Evolutionary conservation across 2,797 vertebrate genomes (phyloP).

Genomic region (Ibycter americanus): DNA sequence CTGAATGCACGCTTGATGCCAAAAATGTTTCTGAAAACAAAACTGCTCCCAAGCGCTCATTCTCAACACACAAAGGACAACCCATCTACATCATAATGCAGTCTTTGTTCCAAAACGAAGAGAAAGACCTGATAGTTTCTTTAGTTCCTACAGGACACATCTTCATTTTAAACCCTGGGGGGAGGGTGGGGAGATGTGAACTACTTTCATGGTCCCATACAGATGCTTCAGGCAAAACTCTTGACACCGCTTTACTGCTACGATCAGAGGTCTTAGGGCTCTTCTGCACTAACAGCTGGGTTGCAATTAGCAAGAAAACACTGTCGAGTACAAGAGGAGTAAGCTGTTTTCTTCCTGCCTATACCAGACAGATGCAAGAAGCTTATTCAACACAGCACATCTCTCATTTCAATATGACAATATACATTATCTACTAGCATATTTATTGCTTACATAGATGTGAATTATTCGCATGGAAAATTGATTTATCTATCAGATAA

Average conservation of each 20-base stretch:
- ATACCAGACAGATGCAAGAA: neutral
- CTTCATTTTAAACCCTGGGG: neutral
- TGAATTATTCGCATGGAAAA: constrained; percentile 74
- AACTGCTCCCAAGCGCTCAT: neutral
- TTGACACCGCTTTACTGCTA: neutral
- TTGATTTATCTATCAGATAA: constrained; percentile 83
- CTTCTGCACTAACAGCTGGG: neutral
- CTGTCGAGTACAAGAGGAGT: neutral
- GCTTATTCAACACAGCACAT: neutral
- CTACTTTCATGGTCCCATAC: rapidly evolving
- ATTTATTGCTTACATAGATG: constrained; percentile 76
- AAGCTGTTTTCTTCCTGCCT: neutral
- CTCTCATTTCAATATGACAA: constrained; percentile 63
- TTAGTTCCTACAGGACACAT: neutral
- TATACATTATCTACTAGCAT: constrained; percentile 61
- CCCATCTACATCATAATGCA: neutral
- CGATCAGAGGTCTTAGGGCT: rapidly evolving
- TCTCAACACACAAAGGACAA: neutral
- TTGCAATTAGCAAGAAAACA: neutral
- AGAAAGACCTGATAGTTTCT: neutral
- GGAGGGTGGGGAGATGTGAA: neutral
- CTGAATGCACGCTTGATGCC: neutral
- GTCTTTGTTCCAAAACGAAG: neutral
- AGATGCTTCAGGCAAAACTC: neutral
- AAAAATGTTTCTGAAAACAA: neutral